Base-by-base conservation (phyloP, 2,888 invertebrate genomes). In the Caradrina clavipalpis region DNA sequence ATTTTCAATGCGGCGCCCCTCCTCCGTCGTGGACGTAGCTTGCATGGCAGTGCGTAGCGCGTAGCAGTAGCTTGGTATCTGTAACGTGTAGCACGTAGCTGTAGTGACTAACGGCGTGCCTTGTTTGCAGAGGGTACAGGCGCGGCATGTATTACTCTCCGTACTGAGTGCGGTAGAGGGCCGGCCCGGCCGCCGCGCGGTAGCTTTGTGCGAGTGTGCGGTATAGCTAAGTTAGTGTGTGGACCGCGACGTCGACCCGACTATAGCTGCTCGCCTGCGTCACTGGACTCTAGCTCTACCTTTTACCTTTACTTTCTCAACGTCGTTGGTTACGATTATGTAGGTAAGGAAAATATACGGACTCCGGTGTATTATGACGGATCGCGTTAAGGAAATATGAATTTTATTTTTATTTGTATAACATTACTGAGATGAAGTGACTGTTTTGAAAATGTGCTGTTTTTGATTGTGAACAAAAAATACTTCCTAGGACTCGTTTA, bases 91-190 rank as follows among this genome's bases (percentile, higher is more conserved):
- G 67, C 81, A 58, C 63, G 63, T 81, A 69, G 81, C 58, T 76
- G 81, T 81, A 77, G 84, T 77, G 70, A 87, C 83, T 91, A 91
- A 93, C 89, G 85, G 87, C 86, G 88, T 91, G 91, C 86, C 94
- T 95, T 96, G 94, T 96, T 96, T 95, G 93, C 96, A 97, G 97
- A 97, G 97, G 96, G 91, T 97, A 95, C 95, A 97, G 97, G 94
- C 97, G 97, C 92, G 97, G 97, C 92, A 92, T 92, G 88, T 97
- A 97, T 96, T 97, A 97, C 95, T 96, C 96, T 90, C 97, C 97
- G 84, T 97, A 97, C 97, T 97, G 97, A 97, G 95, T 91, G 91
- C 88, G 92, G 92, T 90, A 89, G 89, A 85, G 88, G 90, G 81
- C 81, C 71, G 85, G 86, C 85, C 84, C 85, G 71, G 81, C 84